A percentile compares a stretch with the other conserved stretches of the same genome.
phyloP scores from a whole-genome alignment of 2,888 invertebrate genomes.

The Xestia sexstrigata region DNA sequence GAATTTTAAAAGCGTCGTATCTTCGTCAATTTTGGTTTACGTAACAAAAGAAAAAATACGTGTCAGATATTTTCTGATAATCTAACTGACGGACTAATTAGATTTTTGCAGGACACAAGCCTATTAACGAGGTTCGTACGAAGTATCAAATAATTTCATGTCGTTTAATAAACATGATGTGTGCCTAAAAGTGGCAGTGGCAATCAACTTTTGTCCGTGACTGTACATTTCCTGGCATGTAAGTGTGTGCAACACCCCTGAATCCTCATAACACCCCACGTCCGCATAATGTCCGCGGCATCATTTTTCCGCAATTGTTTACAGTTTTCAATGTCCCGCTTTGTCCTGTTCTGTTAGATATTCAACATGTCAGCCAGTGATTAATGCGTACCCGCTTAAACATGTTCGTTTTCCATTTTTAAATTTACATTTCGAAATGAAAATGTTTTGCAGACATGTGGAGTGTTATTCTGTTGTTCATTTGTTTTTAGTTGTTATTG shows the following conservation, averaged over 20 bases:
- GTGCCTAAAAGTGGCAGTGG: neutral
- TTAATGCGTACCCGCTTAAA: conserved; percentile 65
- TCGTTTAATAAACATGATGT: neutral
- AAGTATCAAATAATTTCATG: neutral
- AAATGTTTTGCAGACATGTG: conserved; percentile 62
- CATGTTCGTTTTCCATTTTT: conserved; percentile 65
- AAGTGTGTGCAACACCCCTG: neutral
- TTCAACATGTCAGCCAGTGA: conserved; percentile 62
- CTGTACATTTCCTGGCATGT: too few relatives aligned
- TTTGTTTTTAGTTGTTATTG: conserved; percentile 44
- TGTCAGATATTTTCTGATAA: too few relatives aligned
- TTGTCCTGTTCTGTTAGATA: conserved; percentile 59
- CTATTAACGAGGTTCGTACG: neutral
- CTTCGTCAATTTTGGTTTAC: too few relatives aligned
- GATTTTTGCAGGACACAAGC: too few relatives aligned
- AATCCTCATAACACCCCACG: conserved; percentile 6
- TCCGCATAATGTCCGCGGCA: conserved; percentile 31
- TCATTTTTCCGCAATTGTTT: conserved; percentile 62
- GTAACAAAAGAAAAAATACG: too few relatives aligned
- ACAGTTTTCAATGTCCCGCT: conserved; percentile 54
- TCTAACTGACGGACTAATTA: too few relatives aligned
- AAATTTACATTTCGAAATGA: conserved; percentile 66
- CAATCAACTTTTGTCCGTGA: neutral
- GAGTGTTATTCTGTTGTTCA: conserved; percentile 36
- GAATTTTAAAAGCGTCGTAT: too few relatives aligned